Evolutionary conservation across 1,140 invertebrate species (phyloP), one percentile per base, ranked within the genome.

Genomic region (Dolichoris vasculosae): DNA sequence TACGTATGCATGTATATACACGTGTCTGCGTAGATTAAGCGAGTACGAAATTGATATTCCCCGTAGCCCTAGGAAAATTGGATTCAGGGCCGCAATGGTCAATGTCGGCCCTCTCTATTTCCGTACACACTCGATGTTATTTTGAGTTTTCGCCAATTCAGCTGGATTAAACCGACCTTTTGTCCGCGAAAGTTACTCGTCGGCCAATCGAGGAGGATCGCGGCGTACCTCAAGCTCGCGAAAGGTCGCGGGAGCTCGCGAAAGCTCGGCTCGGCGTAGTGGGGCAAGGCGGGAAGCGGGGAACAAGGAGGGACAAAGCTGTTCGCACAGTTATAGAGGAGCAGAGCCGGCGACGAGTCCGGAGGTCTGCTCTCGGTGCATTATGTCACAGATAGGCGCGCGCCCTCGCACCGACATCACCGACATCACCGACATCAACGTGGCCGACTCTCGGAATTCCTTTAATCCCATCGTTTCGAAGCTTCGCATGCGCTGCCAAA

Each of bases 381-480:
- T 86, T 86, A 86, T 86, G 63, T 82, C 84, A 82, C 64, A 86
- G 71, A 85, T 32, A 63, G 73, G 69, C 73, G 84, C 80, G 79
- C 73, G 80, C 73, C 35, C 73, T 59, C 77, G 84, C 69, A 73
- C 73, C 48, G 71, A 55, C 71, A 86, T 51, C 71, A 86, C 59
- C 67, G n/a, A 11, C 67, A 13, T 9, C 43, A 17, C 0, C 63
- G 64, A 13, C 38, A n/a, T 17, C 2, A 40, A 35, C 4, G 11
- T 32, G 11, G 20, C 15, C 38, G n/a, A 73, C n/a, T 13, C 17
- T 20, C 40, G 0, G 35, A 9, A 4, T 55, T 55, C 51, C 20
- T 55, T 20, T 26, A 26, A 20, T 59, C 64, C 46, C 30, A 0
- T 51, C 71, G 9, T 73, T 30, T 46, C 55, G 40, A 9, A 48